Percentiles rank a stretch among this genome's conserved stretches.
These are phyloP conservation scores for Mesoligia furuncula DNA, from an alignment of 2,888 invertebrate genomes.

Conservation along the genomic window DNA sequence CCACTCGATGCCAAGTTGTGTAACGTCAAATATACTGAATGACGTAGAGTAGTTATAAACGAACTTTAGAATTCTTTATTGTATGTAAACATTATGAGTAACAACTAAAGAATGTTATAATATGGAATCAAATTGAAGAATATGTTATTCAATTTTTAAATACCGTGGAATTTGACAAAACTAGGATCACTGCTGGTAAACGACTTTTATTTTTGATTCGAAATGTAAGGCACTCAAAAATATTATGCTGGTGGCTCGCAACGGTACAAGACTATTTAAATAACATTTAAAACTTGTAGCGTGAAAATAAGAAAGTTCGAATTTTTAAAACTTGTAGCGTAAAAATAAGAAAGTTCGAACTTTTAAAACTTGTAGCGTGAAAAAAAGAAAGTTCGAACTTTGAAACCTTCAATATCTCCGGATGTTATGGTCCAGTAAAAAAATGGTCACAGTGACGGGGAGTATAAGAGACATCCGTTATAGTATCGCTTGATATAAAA, in stretches of 20 bases:
- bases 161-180: too few species aligned
- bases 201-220: background rate
- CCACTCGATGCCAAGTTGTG: constrained; percentile 35
- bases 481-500: background rate
- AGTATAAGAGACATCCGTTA: background rate
- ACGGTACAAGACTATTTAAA: background rate
- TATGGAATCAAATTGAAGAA: background rate
- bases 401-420: background rate
- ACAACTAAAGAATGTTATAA: constrained; percentile 24
- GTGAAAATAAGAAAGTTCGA: background rate
- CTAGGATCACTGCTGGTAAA: background rate
- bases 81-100: constrained; percentile 48
- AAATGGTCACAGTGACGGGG: background rate
- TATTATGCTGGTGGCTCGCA: background rate
- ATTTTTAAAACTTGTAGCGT: background rate
- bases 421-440: background rate
- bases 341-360: background rate
- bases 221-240: too few species aligned
- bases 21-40: constrained; percentile 40
- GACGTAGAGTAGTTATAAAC: constrained; percentile 30
- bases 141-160: background rate
- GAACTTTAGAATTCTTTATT: constrained; percentile 34
- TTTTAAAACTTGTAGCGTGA: background rate
- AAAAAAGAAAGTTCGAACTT: background rate
- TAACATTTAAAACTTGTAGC: background rate